Evolutionary conservation across 2,113 vertebrate species (phyloP).

Genomic region (Eurypyga helias): DNA sequence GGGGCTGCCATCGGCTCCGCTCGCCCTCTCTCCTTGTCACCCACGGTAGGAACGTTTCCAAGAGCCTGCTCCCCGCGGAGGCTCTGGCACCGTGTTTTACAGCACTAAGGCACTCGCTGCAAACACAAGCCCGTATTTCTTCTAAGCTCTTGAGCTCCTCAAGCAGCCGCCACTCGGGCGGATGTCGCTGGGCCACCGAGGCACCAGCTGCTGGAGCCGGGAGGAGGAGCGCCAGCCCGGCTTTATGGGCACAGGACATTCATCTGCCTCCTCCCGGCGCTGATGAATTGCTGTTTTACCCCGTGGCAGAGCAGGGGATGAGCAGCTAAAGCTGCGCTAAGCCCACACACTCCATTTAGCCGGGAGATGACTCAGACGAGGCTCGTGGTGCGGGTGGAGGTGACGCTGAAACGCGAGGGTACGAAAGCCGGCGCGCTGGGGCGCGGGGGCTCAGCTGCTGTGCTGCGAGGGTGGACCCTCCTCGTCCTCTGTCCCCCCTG

Average conservation of each 20-base stretch:
- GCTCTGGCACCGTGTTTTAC: not conserved
- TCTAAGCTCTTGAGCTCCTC: not conserved
- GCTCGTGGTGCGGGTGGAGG: not conserved
- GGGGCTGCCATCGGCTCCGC: not conserved
- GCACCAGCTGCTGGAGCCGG: not conserved
- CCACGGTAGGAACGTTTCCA: fast-evolving
- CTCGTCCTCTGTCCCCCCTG: not conserved
- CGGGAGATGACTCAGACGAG: constrained; percentile 29
- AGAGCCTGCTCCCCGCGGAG: not conserved
- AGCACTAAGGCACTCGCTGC: not conserved
- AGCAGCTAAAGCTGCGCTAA: not conserved
- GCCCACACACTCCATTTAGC: constrained; percentile 39
- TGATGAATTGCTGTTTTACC: not conserved
- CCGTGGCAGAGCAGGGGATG: constrained; percentile 11
- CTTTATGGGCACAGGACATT: not conserved
- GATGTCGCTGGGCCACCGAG: fast-evolving
- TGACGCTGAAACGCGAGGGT: not conserved
- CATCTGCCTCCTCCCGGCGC: not conserved
- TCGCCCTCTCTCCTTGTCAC: not conserved
- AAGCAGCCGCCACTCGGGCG: not conserved
- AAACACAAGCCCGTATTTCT: fast-evolving
- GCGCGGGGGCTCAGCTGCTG: not conserved
- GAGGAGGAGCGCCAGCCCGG: not conserved
- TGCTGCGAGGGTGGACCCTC: not conserved
- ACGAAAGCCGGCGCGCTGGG: fast-evolving